A percentile compares a stretch with the other conserved stretches of the same genome.
phyloP scores from a whole-genome alignment of 2,888 invertebrate genomes.

The Coenonympha glycerion region DNA sequence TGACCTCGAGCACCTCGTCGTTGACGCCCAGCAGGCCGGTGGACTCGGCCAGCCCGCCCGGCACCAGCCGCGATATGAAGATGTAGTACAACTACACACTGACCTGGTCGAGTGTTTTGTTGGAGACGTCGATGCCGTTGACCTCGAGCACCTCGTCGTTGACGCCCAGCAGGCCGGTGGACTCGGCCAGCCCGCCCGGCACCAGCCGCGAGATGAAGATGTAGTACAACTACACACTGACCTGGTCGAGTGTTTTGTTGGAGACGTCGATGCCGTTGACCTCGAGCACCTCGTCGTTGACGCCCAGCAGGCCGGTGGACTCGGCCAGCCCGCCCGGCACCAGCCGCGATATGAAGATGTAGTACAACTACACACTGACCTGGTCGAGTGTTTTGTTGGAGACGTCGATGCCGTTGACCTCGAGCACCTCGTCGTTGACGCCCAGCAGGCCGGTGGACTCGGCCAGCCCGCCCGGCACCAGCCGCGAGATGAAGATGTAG shows the following conservation, averaged over 20 bases:
- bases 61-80: too few species aligned
- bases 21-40: too few species aligned
- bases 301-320: conserved; percentile 96
- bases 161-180: conserved; percentile 96
- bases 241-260: conserved; percentile 97
- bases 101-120: conserved; percentile 98
- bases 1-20: too few species aligned
- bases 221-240: too few species aligned
- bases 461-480: conserved; percentile 98
- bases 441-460: too few species aligned
- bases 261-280: conserved; percentile 99
- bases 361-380: too few species aligned
- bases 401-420: too few species aligned
- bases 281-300: conserved; percentile 99
- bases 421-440: too few species aligned
- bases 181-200: conserved; percentile 97
- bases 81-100: too few species aligned
- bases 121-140: conserved; percentile 99
- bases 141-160: conserved; percentile 99
- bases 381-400: too few species aligned
- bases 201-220: conserved; percentile 95
- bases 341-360: conserved; percentile 97
- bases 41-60: too few species aligned
- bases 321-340: conserved; percentile 98
- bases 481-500: conserved; percentile 97